Evolutionary conservation across 1,140 invertebrate species (phyloP), one percentile per base, ranked within the genome.

Genomic region (Epicauta chinensis): DNA sequence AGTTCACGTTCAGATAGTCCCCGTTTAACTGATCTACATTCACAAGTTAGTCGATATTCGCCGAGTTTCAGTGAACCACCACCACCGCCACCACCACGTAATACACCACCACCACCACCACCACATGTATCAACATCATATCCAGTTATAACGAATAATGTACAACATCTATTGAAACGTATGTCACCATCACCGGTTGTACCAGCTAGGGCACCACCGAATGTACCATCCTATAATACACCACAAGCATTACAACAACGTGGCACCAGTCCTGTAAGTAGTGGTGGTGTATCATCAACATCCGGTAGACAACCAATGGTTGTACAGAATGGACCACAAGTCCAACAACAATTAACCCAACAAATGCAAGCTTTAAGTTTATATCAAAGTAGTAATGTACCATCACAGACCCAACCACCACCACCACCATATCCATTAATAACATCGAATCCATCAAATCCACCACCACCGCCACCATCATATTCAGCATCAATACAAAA

Each of bases 1-100:
- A 92, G 89, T 66, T 91, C 89, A 7, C 76, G 91, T 16, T 93
- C 91, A 0, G 91, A 94, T 64, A 92, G 88, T 72, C 90, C 91
- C 1, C 79, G 86, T 51, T 61, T 58, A 75, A 53, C 70, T 72
- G 55, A 77, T 69, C 66, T 67, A 73, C 78, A 69, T 68, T 71
- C 51, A 58, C 66, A 71, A 75, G 73, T 71, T 73, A 72, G 72
- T 41, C 66, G 81, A 71, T 86, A 87, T 67, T 85, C 83, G 29
- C 83, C 84, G 1, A 79, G 73, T 64, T 63, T 70, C 13, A 79
- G 75, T 48, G 81, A 82, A 62, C 77, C 79, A 1, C 82, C 85
- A 1, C 83, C 83, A 5, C 86, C 86, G 1, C 84, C 83, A 5
- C 83, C 55, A 64, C 82, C 73, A 14, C 60, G 72, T 17, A 80